A percentile compares a stretch with the other conserved stretches of the same genome.
Evolutionary conservation across 2,113 vertebrate genomes (phyloP).

Genomic region (Nibea coibor): DNA sequence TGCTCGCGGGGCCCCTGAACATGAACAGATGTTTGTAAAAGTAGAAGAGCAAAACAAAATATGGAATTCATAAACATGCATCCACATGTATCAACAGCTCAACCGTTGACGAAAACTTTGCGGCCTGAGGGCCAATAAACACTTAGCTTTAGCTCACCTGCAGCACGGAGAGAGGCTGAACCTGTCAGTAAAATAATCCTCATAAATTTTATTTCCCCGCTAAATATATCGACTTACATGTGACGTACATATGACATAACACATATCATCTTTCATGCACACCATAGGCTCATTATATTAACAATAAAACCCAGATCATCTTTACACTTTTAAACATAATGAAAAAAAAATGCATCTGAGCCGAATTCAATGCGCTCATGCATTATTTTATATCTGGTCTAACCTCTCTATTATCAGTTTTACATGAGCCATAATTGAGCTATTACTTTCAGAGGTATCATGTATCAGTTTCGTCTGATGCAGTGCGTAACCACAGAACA

Average conservation of each 20-base stretch:
- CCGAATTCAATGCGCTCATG: not conserved
- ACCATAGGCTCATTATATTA: constrained; percentile 9
- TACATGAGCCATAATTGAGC: not conserved
- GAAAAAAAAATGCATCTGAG: not conserved
- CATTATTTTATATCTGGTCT: not conserved
- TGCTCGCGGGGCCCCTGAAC: constrained; percentile 55
- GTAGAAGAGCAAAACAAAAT: constrained; percentile 58
- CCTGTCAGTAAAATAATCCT: constrained; percentile 47
- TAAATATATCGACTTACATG: constrained; percentile 25
- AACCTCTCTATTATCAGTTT: not conserved
- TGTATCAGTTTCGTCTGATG: not conserved
- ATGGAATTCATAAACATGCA: constrained; percentile 73
- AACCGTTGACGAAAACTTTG: constrained; percentile 50
- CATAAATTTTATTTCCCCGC: constrained; percentile 33
- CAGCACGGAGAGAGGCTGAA: constrained; percentile 42
- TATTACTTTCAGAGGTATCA: not conserved
- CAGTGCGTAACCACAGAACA: not conserved
- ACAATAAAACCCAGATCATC: not conserved
- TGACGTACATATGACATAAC: no score
- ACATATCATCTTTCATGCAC: no score
- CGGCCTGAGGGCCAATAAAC: constrained; percentile 48
- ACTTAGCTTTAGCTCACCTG: constrained; percentile 54
- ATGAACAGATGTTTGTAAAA: constrained; percentile 75
- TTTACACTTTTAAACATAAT: not conserved
- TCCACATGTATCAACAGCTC: constrained; percentile 63